These are phyloP conservation scores for Neoarius graeffei DNA, from an alignment of 2,113 vertebrate species.

Conservation along the genomic window DNA sequence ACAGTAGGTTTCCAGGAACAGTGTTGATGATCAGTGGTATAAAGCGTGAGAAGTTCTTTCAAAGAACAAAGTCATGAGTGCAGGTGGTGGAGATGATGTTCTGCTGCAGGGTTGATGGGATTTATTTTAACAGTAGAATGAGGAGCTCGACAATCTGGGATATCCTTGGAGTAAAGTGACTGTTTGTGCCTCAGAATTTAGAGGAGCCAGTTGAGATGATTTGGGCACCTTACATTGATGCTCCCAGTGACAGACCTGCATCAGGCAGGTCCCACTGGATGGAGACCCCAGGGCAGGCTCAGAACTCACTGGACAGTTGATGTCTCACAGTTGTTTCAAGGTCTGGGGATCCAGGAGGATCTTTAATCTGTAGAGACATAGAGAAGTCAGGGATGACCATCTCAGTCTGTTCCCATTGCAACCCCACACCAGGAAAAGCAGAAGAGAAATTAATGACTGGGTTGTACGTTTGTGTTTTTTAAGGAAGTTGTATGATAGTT, in stretches of 20 bases:
- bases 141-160: not conserved
- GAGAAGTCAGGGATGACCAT: not conserved
- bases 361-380: not conserved
- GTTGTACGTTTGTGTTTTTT: not conserved
- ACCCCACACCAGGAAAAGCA: not conserved
- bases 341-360: not conserved
- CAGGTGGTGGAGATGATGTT: not conserved
- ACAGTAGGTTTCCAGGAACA: not conserved
- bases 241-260: not conserved
- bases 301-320: not conserved
- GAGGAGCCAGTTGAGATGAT: not conserved
- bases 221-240: not conserved
- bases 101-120: not conserved
- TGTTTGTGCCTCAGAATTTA: not conserved
- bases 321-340: not conserved
- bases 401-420: not conserved
- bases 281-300: not conserved
- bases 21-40: not conserved
- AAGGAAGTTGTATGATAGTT: not conserved
- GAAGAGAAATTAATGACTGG: not conserved
- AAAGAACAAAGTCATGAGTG: not conserved
- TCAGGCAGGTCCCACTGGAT: not conserved
- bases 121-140: not conserved
- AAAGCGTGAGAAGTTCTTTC: not conserved
- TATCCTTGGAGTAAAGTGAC: not conserved